A percentile compares a stretch with the other conserved stretches of the same genome.
Evolutionary conservation across 2,888 invertebrate species (phyloP).

Genomic region (Tenodera sinensis): DNA sequence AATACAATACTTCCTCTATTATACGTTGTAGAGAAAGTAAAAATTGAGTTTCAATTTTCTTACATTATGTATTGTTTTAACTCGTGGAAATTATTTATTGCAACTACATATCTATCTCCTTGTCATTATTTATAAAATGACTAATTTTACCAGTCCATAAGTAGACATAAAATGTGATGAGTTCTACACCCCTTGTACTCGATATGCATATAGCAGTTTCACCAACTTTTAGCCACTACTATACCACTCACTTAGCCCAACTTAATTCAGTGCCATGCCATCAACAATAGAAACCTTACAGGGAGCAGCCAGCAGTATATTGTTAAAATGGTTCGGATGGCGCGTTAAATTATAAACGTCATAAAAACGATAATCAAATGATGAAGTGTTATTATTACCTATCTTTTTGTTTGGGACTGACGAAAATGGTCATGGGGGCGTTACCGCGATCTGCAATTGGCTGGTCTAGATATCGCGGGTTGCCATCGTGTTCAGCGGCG

Average conservation of each 20-base stretch:
- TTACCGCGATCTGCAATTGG: neutral
- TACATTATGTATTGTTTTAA: too few relatives aligned
- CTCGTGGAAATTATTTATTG: too few relatives aligned
- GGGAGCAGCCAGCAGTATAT: neutral
- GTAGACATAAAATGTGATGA: too few relatives aligned
- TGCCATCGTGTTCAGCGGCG: neutral
- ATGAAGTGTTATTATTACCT: neutral
- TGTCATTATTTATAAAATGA: too few relatives aligned
- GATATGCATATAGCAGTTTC: too few relatives aligned
- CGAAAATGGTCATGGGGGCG: neutral
- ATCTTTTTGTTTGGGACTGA: neutral
- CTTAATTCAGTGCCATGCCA: neutral
- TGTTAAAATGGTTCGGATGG: neutral
- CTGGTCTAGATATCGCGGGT: neutral
- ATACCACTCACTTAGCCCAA: neutral
- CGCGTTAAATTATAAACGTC: neutral
- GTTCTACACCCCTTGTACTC: too few relatives aligned
- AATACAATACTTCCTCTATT: too few relatives aligned
- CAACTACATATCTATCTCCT: too few relatives aligned
- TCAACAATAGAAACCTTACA: neutral
- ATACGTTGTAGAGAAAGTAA: too few relatives aligned
- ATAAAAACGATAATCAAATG: neutral
- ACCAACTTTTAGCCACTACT: neutral
- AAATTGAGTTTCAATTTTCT: too few relatives aligned
- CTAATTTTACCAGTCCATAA: too few relatives aligned